phyloP scores from a whole-genome alignment of 2,113 vertebrate species.

The Lutjanus erythropterus region DNA sequence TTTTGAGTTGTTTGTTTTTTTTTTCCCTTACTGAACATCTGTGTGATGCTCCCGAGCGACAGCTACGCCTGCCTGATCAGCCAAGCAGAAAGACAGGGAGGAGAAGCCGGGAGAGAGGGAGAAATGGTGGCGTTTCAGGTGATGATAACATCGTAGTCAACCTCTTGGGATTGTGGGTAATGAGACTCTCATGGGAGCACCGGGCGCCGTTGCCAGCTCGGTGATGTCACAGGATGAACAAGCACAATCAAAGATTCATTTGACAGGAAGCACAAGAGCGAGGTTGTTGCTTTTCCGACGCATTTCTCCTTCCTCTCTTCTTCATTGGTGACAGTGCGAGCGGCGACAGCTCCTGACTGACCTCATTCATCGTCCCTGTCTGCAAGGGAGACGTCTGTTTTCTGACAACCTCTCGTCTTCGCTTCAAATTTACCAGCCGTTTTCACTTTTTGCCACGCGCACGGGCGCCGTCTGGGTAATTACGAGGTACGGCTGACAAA shows the following conservation, averaged over 20 bases:
- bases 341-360: constrained; percentile 38
- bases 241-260: constrained; percentile 53
- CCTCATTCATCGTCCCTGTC: constrained; percentile 22
- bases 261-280: constrained; percentile 40
- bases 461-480: constrained; percentile 36
- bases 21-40: constrained; percentile 62
- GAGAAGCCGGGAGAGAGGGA: constrained; percentile 5
- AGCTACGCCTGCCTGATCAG: constrained; percentile 44
- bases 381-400: constrained; percentile 20
- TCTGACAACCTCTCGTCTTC: constrained; percentile 42
- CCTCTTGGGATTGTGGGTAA: constrained; percentile 72
- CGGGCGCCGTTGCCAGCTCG: constrained; percentile 11
- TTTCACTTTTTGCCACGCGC: constrained; percentile 5
- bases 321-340: not conserved
- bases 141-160: constrained; percentile 51
- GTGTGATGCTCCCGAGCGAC: constrained; percentile 63
- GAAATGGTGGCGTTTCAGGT: constrained; percentile 28
- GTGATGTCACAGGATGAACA: constrained; percentile 58
- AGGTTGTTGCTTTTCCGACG: not conserved
- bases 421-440: constrained; percentile 27
- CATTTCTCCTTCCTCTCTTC: constrained; percentile 16
- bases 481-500: constrained; percentile 38
- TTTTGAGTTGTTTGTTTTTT: constrained; percentile 51
- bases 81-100: constrained; percentile 42
- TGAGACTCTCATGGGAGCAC: constrained; percentile 49